phyloP scores from a whole-genome alignment of 2,888 invertebrate genomes.

The Dynastes hyllus region DNA sequence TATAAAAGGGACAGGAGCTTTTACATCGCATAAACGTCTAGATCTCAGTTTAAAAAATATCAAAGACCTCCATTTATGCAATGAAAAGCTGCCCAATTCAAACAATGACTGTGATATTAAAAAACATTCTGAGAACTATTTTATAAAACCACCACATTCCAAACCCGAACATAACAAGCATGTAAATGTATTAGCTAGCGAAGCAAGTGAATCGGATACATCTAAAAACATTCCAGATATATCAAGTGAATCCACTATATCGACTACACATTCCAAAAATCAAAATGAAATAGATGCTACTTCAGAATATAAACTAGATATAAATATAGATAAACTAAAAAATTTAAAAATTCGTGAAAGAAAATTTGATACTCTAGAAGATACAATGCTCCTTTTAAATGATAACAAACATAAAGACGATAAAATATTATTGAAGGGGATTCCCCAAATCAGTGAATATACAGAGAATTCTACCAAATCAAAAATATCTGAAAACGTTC shows the following conservation, averaged over 20 bases:
- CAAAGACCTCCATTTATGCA: constrained; percentile 61
- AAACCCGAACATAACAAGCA: background rate
- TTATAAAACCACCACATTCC: constrained; percentile 44
- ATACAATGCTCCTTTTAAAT: constrained; percentile 24
- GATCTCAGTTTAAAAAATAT: constrained; percentile 63
- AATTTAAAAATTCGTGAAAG: constrained; percentile 52
- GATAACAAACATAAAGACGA: constrained; percentile 14
- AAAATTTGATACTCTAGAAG: constrained; percentile 17
- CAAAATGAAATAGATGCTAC: constrained; percentile 9
- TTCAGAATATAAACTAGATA: constrained; percentile 50
- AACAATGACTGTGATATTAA: constrained; percentile 52
- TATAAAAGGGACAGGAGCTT: constrained; percentile 54
- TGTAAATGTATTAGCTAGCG: constrained; percentile 41
- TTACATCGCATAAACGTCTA: constrained; percentile 62
- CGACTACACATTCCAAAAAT: constrained; percentile 36
- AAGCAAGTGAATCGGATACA: constrained; percentile 68
- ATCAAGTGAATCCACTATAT: constrained; percentile 64
- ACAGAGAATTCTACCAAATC: constrained; percentile 1
- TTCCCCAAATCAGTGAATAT: constrained; percentile 34
- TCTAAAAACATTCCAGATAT: constrained; percentile 70
- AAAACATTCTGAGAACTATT: constrained; percentile 23
- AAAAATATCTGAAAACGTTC: constrained; percentile 11
- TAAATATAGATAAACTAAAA: constrained; percentile 56
- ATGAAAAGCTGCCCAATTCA: constrained; percentile 23
- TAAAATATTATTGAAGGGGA: constrained; percentile 21